Evolutionary conservation across 2,888 invertebrate genomes (phyloP).

Genomic region (Drosophila acutilabella): DNA sequence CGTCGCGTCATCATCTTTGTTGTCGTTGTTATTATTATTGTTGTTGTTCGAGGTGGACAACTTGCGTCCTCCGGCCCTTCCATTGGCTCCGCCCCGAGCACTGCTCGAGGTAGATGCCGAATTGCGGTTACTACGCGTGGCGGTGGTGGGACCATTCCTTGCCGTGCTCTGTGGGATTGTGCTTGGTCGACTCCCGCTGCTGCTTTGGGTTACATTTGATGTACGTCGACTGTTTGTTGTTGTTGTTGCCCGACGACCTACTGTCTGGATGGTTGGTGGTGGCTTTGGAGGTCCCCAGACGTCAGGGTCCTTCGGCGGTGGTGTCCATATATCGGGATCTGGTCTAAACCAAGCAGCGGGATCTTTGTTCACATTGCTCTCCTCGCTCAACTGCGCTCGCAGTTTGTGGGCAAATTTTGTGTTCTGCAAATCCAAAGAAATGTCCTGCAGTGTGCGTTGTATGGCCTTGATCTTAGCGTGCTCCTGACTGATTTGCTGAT

Average conservation of each 20-base stretch:
- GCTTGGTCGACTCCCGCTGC: conserved; percentile 62
- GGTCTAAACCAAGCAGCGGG: conserved; percentile 87
- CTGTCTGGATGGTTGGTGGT: conserved; percentile 85
- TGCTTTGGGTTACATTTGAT: conserved; percentile 20
- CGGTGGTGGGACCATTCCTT: conserved; percentile 60
- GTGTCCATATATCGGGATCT: conserved; percentile 93
- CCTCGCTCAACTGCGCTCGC: conserved; percentile 80
- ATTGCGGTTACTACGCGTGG: conserved; percentile 60
- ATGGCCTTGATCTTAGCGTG: conserved; percentile 94
- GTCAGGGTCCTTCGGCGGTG: conserved; percentile 90
- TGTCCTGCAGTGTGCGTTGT: conserved; percentile 84
- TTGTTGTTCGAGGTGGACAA: conserved; percentile 57
- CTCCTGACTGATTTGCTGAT: conserved; percentile 94
- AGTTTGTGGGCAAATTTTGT: conserved; percentile 86
- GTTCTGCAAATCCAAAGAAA: conserved; percentile 84
- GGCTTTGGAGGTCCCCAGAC: conserved; percentile 95
- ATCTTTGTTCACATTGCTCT: conserved; percentile 80
- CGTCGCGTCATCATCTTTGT: conserved; percentile 88
- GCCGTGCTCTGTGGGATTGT: conserved; percentile 81
- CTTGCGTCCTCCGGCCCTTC: conserved; percentile 63
- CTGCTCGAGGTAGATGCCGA: conserved; percentile 56
- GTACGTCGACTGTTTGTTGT: conserved; percentile 69
- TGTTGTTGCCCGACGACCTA: conserved; percentile 71
- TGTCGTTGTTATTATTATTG: conserved; percentile 63
- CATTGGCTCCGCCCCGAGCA: conserved; percentile 58